Evolutionary conservation across 2,113 vertebrate species (phyloP).

Genomic region (Arothron firmamentum): DNA sequence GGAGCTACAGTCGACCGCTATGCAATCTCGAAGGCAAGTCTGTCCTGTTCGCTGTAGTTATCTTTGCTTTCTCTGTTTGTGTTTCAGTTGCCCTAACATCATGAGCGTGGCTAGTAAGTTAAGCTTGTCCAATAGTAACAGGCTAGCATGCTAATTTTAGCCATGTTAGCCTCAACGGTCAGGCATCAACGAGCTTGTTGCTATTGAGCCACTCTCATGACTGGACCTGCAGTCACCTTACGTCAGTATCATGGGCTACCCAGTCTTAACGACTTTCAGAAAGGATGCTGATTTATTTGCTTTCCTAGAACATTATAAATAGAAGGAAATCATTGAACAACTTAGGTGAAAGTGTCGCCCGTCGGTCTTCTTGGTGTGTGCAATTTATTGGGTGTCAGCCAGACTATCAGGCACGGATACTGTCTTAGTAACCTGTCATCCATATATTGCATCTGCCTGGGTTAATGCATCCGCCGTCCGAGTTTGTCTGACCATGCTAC

Average conservation of each 20-base stretch:
- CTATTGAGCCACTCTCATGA: conserved; percentile 35
- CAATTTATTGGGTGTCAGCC: conserved; percentile 15
- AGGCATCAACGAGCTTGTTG: conserved; percentile 65
- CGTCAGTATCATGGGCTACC: not conserved
- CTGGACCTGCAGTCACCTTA: conserved; percentile 14
- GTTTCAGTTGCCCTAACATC: conserved; percentile 22
- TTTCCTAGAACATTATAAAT: not conserved
- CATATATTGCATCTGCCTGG: not conserved
- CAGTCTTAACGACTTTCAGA: not conserved
- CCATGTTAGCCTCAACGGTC: conserved; percentile 53
- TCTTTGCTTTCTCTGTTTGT: conserved; percentile 9
- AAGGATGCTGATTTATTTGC: not conserved
- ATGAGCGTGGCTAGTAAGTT: conserved; percentile 54
- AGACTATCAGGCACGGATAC: conserved; percentile 9
- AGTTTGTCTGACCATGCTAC: conserved; percentile 7
- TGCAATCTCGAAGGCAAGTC: conserved; percentile 72
- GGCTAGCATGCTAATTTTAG: conserved; percentile 65
- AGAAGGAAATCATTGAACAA: conserved; percentile 8
- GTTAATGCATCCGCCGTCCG: not conserved
- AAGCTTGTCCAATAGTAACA: conserved; percentile 49
- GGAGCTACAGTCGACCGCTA: conserved; percentile 62
- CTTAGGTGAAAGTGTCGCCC: conserved; percentile 33
- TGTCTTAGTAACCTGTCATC: not conserved
- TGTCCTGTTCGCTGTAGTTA: conserved; percentile 16
- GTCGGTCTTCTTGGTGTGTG: conserved; percentile 36